Base-by-base conservation (phyloP, 2,797 vertebrate species). In the Lagodon rhomboides region DNA sequence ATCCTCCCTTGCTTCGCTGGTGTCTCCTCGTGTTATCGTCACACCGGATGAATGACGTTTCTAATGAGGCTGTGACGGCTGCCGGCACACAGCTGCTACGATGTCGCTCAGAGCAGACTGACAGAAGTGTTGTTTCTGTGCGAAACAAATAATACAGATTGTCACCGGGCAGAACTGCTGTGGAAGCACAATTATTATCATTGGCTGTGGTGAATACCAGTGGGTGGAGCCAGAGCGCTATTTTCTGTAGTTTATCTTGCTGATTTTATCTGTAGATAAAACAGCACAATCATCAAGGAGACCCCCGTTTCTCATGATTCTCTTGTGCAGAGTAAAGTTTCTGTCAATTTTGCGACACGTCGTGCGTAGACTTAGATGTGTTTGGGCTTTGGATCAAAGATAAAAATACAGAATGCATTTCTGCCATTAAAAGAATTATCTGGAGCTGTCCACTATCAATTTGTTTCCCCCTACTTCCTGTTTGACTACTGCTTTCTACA, bases 381-480 rank as follows among this genome's bases (percentile, higher is more conserved):
- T 69, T 41, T 60, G 12, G 11, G 5, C n/a, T 68, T 38, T 16
- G 11, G 17, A 43, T 51, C 44, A 46, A n/a, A 16, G 49, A 67
- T 46, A 8, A 4, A 71, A 43, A 68, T 4, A 12, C 11, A 34
- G 44, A 74, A 65, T 72, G 47, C 23, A 54, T 71, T 78, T 87
- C 68, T 75, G 74, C n/a, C 41, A 44, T 53, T 69, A 7, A 44
- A 67, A 56, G 63, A 58, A 47, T 59, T 64, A 61, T 66, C 50
- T 69, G 25, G 17, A 49, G n/a, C 25, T 25, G 22, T 54, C 55
- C 27, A 43, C 12, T n/a, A 41, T 47, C n/a, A 9, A 56, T 34
- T 59, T 68, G 8, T 77, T 30, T 63, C n/a, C 8, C 34, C 8
- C 22, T 51, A 50, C 74, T 85, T 89, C 81, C 87, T 86, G 77